phyloP scores from a whole-genome alignment of 2,113 vertebrate species.

The Ardeotis arabs region DNA sequence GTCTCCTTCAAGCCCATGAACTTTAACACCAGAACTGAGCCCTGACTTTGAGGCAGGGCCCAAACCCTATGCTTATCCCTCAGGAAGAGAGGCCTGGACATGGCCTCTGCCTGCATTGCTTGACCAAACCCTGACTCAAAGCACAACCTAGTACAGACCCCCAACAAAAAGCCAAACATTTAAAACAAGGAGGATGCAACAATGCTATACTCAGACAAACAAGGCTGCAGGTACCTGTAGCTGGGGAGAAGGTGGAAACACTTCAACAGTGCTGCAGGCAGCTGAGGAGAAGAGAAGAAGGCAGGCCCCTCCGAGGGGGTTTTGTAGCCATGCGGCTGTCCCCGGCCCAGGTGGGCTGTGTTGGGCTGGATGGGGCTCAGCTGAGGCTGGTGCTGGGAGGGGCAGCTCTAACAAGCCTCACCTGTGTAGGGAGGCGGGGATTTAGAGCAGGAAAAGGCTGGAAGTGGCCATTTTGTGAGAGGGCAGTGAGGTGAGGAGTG shows the following conservation, averaged over 20 bases:
- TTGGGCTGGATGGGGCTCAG: fast-evolving
- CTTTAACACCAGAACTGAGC: fast-evolving
- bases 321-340: neutral
- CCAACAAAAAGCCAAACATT: fast-evolving
- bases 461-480: fast-evolving
- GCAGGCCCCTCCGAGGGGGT: too few relatives aligned
- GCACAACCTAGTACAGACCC: fast-evolving
- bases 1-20: fast-evolving
- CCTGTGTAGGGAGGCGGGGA: neutral
- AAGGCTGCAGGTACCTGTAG: fast-evolving
- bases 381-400: neutral
- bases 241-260: fast-evolving
- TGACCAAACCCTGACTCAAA: fast-evolving
- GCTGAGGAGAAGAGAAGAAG: fast-evolving
- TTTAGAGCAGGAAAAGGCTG: fast-evolving
- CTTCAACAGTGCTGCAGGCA: fast-evolving
- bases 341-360: neutral
- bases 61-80: fast-evolving
- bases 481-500: fast-evolving
- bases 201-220: fast-evolving
- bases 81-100: fast-evolving
- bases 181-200: fast-evolving
- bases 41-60: fast-evolving
- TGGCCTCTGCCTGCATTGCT: fast-evolving
- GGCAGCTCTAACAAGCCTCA: neutral